Conservation (phyloP, 2,797 vertebrate species). For the Liparis tanakae region DNA sequence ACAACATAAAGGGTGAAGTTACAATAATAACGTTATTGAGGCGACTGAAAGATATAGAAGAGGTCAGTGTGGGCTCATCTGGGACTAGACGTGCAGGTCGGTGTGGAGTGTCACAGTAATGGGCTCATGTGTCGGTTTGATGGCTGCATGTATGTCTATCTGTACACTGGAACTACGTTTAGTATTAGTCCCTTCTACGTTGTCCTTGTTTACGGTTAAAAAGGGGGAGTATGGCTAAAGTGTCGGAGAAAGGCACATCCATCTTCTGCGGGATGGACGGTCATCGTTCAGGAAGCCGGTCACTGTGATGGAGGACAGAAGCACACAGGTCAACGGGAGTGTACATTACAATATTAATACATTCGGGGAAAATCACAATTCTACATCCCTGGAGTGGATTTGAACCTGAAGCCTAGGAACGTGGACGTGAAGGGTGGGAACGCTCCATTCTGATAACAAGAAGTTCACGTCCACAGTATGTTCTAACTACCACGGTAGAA, state of each 20-base stretch:
- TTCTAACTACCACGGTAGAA: slow-evolving; percentile 12
- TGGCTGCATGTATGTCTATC: slow-evolving; percentile 3
- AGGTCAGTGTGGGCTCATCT: not conserved
- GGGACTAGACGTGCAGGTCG: not conserved
- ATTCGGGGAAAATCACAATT: no score
- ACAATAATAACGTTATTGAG: not conserved
- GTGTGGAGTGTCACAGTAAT: slow-evolving; percentile 16
- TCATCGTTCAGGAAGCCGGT: slow-evolving; percentile 48
- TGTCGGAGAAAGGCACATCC: slow-evolving; percentile 70
- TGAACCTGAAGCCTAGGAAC: not conserved
- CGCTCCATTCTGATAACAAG: slow-evolving; percentile 5
- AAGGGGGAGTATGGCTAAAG: slow-evolving; percentile 10
- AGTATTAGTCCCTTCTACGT: not conserved
- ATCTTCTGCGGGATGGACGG: slow-evolving; percentile 41
- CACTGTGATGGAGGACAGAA: slow-evolving; percentile 49
- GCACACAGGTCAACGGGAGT: slow-evolving; percentile 3
- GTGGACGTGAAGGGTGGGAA: no score
- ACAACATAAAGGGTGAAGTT: not conserved
- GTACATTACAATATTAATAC: not conserved
- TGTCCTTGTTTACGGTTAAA: not conserved
- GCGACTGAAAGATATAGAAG: not conserved
- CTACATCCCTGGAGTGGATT: not conserved
- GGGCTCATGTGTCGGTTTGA: not conserved
- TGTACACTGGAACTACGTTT: slow-evolving; percentile 13
- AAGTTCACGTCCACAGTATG: not conserved